A percentile compares a stretch with the other conserved stretches of the same genome.
phyloP scores from a whole-genome alignment of 2,797 vertebrate species.

The Furcifer pardalis region DNA sequence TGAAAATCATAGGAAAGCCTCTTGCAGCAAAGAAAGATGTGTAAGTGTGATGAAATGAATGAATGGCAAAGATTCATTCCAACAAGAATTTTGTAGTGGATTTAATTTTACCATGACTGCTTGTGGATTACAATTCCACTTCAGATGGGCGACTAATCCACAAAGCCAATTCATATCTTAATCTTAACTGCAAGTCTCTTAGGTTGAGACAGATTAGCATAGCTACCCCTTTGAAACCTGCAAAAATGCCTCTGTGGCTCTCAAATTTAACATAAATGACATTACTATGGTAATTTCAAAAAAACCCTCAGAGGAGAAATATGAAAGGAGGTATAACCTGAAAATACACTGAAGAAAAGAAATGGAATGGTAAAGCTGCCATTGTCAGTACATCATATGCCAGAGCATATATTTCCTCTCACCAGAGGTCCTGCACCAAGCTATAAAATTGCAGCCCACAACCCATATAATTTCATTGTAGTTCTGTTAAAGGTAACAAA shows the following conservation, averaged over 20 bases:
- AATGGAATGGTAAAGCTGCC: background rate
- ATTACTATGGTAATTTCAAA: background rate
- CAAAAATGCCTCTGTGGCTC: background rate
- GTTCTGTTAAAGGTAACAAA: background rate
- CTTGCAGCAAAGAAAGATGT: background rate
- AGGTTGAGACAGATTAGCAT: too few species aligned
- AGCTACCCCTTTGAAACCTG: background rate
- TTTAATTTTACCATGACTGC: too few species aligned
- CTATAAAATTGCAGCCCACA: background rate
- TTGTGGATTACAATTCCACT: too few species aligned
- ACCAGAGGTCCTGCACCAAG: background rate
- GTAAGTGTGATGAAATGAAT: background rate
- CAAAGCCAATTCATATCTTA: too few species aligned
- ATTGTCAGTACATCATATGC: background rate
- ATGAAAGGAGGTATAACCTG: background rate
- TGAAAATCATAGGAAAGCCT: background rate
- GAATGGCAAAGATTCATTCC: background rate
- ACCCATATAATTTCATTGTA: conserved; percentile 6
- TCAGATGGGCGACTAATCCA: too few species aligned
- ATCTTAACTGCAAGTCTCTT: too few species aligned
- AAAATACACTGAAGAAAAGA: background rate
- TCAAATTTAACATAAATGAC: background rate
- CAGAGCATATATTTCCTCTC: background rate
- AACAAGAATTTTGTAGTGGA: too few species aligned
- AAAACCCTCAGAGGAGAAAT: background rate